phyloP scores from a whole-genome alignment of 2,888 invertebrate species.

The Diaphora mendica region DNA sequence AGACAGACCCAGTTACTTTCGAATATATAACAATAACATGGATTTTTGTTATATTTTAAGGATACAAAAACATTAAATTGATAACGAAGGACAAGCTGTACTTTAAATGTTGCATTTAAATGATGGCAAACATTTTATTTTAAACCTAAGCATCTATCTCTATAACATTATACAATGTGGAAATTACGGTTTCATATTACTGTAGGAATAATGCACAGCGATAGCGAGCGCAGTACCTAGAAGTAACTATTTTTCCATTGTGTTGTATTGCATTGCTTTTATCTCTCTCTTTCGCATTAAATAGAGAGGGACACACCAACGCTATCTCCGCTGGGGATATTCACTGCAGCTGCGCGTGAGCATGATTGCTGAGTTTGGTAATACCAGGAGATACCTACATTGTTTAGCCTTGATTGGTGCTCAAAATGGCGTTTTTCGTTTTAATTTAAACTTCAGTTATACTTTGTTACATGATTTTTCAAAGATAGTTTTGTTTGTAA shows the following conservation, averaged over 20 bases:
- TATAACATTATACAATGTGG: too few species aligned
- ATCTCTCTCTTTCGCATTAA: background rate
- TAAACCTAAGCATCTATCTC: too few species aligned
- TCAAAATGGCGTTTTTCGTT: slow-evolving; percentile 1
- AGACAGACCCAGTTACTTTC: too few species aligned
- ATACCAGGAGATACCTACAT: background rate
- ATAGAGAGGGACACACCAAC: slow-evolving; percentile 5
- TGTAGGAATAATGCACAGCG: too few species aligned
- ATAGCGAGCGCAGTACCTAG: too few species aligned
- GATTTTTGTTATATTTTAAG: too few species aligned
- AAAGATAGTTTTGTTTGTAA: background rate
- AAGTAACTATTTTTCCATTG: background rate
- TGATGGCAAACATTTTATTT: too few species aligned
- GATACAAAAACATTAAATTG: too few species aligned
- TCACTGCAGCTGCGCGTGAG: slow-evolving; percentile 7
- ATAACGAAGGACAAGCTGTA: too few species aligned
- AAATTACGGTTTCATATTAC: too few species aligned
- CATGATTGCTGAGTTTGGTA: background rate
- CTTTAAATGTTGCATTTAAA: too few species aligned
- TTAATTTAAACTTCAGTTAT: background rate
- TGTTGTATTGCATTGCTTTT: background rate
- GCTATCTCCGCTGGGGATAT: background rate
- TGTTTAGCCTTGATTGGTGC: background rate
- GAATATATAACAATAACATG: too few species aligned
- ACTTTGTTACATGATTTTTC: background rate